These are phyloP conservation scores for Macroramphosus scolopax DNA, from an alignment of 2,797 vertebrate genomes.

Conservation along the genomic window DNA sequence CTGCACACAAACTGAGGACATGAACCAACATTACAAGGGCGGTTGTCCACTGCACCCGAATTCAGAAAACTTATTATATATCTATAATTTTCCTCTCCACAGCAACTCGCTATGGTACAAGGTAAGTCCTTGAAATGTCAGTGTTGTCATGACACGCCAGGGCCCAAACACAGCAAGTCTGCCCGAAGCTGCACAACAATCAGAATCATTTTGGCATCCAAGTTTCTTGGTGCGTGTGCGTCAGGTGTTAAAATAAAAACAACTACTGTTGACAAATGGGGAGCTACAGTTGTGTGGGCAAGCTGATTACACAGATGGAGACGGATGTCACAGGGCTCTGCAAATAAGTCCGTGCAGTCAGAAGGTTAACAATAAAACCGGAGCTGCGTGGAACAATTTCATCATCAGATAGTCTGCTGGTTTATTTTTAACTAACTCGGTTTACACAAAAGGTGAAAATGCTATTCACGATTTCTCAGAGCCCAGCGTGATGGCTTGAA, in stretches of 20 bases:
- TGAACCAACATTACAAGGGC: slow-evolving; percentile 17
- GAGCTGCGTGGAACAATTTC: too few relatives aligned
- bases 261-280: not conserved
- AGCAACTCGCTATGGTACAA: slow-evolving; percentile 19
- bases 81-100: slow-evolving; percentile 42
- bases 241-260: slow-evolving; percentile 13
- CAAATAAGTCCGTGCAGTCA: slow-evolving; percentile 39
- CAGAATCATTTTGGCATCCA: slow-evolving; percentile 6
- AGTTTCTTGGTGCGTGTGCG: slow-evolving; percentile 1
- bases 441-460: too few relatives aligned
- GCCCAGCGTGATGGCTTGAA: too few relatives aligned
- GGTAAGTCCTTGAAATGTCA: slow-evolving; percentile 42
- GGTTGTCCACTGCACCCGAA: slow-evolving; percentile 8
- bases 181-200: slow-evolving; percentile 18
- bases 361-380: slow-evolving; percentile 29
- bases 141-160: slow-evolving; percentile 21
- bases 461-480: too few relatives aligned
- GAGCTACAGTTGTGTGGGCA: slow-evolving; percentile 4
- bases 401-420: too few relatives aligned
- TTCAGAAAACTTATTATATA: slow-evolving; percentile 19
- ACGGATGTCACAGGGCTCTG: slow-evolving; percentile 16
- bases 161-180: slow-evolving; percentile 2
- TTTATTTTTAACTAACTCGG: too few relatives aligned
- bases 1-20: slow-evolving; percentile 7
- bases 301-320: too few relatives aligned